Percentiles rank a stretch among this genome's conserved stretches.
Evolutionary conservation across 2,888 invertebrate species (phyloP).

Genomic region (Synanthedon myopaeformis): DNA sequence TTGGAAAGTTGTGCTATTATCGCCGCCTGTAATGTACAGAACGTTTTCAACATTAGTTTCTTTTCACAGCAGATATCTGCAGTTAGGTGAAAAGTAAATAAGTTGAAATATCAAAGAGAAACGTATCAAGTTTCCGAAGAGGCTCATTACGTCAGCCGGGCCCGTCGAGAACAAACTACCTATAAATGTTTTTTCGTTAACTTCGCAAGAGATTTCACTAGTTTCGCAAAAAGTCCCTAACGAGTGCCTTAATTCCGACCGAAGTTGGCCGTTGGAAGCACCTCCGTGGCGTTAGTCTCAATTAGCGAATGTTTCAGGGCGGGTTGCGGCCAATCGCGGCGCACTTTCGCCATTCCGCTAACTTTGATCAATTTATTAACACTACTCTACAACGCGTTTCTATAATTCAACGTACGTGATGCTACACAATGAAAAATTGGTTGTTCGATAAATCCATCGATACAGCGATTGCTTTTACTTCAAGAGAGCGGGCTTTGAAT

Average conservation of each 20-base stretch:
- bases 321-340: constrained; percentile 12
- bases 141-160: constrained; percentile 19
- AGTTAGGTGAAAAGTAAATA: neutral
- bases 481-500: too few relatives aligned
- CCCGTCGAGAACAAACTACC: constrained; percentile 21
- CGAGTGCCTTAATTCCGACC: constrained; percentile 52
- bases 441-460: too few relatives aligned
- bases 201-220: constrained; percentile 45
- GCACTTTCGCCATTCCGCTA: constrained; percentile 23
- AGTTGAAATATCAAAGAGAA: neutral
- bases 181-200: constrained; percentile 41
- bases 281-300: constrained; percentile 33
- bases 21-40: neutral
- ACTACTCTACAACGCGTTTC: too few relatives aligned
- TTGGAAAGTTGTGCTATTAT: neutral
- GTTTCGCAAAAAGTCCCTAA: constrained; percentile 55
- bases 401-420: too few relatives aligned
- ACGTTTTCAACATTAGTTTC: neutral
- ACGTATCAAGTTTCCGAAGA: constrained; percentile 8
- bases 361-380: constrained; percentile 25
- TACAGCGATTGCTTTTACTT: too few relatives aligned
- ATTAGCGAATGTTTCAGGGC: constrained; percentile 34
- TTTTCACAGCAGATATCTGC: neutral
- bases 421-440: too few relatives aligned
- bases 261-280: constrained; percentile 36